phyloP scores from a whole-genome alignment of 2,797 vertebrate species.

The Lepilemur ruficaudatus region DNA sequence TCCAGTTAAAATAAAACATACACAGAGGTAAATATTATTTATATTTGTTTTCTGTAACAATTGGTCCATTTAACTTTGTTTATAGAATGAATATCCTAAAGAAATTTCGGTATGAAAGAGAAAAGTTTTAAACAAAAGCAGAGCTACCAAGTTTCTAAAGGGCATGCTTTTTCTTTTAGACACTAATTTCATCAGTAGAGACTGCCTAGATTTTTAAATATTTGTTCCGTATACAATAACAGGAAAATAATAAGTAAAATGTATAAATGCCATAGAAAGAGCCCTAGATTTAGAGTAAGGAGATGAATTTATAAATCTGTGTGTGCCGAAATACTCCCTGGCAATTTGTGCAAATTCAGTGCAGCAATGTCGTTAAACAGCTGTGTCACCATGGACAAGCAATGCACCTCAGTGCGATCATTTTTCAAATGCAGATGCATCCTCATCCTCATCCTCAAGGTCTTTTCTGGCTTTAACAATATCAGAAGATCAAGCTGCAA shows the following conservation, averaged over 20 bases:
- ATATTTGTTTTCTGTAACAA: not conserved
- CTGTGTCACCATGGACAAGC: not conserved
- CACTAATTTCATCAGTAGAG: not conserved
- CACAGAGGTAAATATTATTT: not conserved
- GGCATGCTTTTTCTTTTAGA: not conserved
- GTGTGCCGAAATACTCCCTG: conserved; percentile 3
- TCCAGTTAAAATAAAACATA: not conserved
- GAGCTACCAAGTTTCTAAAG: not conserved
- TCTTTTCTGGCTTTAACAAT: not conserved
- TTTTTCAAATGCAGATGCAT: not conserved
- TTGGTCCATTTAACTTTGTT: not conserved
- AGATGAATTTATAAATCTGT: not conserved
- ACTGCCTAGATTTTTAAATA: not conserved
- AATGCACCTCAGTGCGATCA: not conserved
- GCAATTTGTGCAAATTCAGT: not conserved
- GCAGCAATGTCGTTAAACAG: not conserved
- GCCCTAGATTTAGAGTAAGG: not conserved
- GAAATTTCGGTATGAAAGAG: conserved; percentile 1
- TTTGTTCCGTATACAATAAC: not conserved
- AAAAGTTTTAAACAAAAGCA: not conserved
- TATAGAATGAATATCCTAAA: not conserved
- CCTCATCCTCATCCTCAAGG: not conserved
- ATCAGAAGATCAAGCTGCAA: not conserved
- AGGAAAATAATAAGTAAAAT: not conserved
- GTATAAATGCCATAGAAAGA: not conserved